Evolutionary conservation across 2,888 invertebrate genomes (phyloP).

Genomic region (Polyommatus iphigenia): DNA sequence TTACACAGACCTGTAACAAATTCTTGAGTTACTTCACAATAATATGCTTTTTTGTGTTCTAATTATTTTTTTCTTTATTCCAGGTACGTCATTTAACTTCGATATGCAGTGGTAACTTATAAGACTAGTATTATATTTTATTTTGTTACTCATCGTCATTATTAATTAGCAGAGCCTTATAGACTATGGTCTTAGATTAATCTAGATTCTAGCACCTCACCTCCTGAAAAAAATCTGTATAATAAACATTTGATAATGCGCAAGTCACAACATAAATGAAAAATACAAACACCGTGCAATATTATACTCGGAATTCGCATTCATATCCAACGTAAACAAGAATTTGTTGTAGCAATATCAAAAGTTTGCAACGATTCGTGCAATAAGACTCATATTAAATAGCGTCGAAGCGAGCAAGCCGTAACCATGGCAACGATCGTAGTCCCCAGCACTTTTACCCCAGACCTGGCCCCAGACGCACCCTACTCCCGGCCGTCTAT

Average conservation of each 20-base stretch:
- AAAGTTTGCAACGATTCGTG: slow-evolving; percentile 21
- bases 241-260: not conserved
- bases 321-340: slow-evolving; percentile 11
- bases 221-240: not conserved
- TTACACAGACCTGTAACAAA: too few species aligned
- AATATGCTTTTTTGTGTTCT: not conserved
- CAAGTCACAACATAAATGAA: not conserved
- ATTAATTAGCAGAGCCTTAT: too few species aligned
- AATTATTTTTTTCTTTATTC: not conserved
- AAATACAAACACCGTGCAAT: not conserved
- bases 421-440: slow-evolving; percentile 63
- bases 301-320: not conserved
- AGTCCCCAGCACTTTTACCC: slow-evolving; percentile 73
- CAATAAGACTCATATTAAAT: slow-evolving; percentile 49
- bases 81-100: not conserved
- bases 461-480: slow-evolving; percentile 48
- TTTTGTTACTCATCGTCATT: not conserved
- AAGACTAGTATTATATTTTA: not conserved
- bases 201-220: not conserved
- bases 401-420: slow-evolving; percentile 57
- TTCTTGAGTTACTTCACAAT: too few species aligned
- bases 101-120: not conserved
- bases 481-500: slow-evolving; percentile 45
- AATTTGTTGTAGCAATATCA: not conserved
- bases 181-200: too few species aligned